Evolutionary conservation across 2,113 vertebrate genomes (phyloP), one percentile per base, ranked within the genome.

Genomic region (Isichthys henryi): DNA sequence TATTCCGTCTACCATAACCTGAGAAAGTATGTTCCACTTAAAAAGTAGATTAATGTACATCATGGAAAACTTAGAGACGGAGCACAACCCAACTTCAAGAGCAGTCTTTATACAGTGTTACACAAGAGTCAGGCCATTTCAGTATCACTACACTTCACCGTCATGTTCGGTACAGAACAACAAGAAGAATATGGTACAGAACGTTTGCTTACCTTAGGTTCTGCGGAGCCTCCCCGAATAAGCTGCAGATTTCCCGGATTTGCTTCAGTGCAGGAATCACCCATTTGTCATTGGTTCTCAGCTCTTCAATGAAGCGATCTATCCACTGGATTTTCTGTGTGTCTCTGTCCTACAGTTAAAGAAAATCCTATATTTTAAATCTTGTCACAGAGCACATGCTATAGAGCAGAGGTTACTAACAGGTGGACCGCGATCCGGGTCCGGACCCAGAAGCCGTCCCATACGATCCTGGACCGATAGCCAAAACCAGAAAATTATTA

Each of bases 261-360:
- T 99, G 98, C 94, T 99, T 99, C 94, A 99, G 94, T 91, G 98
- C 98, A 91, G 98, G 98, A 93, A 99, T 99, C 92, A 99, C 98
- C 98, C 98, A 99, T 93, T 99, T 99, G 94, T 99, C 98, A 93
- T 99, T 99, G 93, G 98, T 99, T 94, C 98, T 97, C 93, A 99
- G 96, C 91, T 99, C 98, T 96, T 99, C 98, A 96, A 99, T 99
- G 95, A 99, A 99, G 88, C 98, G 97, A 95, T 99, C 98, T 93
- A 99, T 99, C 98, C 98, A 99, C 90, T 99, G 98, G 92, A 99
- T 98, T 96, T 99, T 99, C 89, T 99, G 98, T 0, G 98, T 98
- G 92, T 99, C 98, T 93, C 98, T 95, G 94, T 99, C 98, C 98
- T 99, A 93, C 90, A 94, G 94, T 88, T 39, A 5, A 89, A 88